phyloP scores from a whole-genome alignment of 2,888 invertebrate genomes.

The Rhagonycha fulva region DNA sequence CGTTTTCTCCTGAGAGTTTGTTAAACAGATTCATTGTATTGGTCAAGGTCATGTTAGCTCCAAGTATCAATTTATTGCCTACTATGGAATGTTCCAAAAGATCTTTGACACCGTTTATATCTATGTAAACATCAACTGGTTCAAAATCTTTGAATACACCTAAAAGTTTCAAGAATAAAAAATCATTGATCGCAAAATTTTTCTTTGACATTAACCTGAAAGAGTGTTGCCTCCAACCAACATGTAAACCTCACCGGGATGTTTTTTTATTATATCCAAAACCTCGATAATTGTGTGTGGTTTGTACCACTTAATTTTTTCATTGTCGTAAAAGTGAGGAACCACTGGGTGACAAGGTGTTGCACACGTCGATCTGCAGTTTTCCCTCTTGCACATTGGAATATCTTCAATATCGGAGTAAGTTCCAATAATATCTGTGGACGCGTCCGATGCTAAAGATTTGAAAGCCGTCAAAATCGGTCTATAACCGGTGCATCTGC shows the following conservation, averaged over 20 bases:
- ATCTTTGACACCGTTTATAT: conserved; percentile 64
- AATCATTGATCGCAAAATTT: neutral
- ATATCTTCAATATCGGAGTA: conserved; percentile 55
- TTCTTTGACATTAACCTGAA: conserved; percentile 59
- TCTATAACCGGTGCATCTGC: conserved; percentile 72
- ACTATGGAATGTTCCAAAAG: conserved; percentile 55
- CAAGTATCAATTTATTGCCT: conserved; percentile 59
- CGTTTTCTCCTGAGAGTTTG: conserved; percentile 49
- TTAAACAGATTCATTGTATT: conserved; percentile 60
- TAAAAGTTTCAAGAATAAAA: conserved; percentile 38
- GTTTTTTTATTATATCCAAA: conserved; percentile 55
- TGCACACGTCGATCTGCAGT: neutral
- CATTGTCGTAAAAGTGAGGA: neutral
- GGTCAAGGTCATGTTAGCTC: conserved; percentile 63
- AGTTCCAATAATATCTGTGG: conserved; percentile 44
- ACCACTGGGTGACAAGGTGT: neutral
- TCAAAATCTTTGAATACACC: conserved; percentile 47
- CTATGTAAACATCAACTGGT: conserved; percentile 61
- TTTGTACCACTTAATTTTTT: conserved; percentile 60
- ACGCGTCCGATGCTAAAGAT: conserved; percentile 57
- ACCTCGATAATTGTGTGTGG: conserved; percentile 60
- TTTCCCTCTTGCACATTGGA: neutral
- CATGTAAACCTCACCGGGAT: conserved; percentile 58
- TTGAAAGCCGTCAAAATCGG: conserved; percentile 69
- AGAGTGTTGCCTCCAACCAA: conserved; percentile 78